Percentiles rank a stretch among this genome's conserved stretches.
These are phyloP conservation scores for Rhagophthalmus giganteus DNA, from an alignment of 2,888 invertebrate genomes.

Conservation along the genomic window DNA sequence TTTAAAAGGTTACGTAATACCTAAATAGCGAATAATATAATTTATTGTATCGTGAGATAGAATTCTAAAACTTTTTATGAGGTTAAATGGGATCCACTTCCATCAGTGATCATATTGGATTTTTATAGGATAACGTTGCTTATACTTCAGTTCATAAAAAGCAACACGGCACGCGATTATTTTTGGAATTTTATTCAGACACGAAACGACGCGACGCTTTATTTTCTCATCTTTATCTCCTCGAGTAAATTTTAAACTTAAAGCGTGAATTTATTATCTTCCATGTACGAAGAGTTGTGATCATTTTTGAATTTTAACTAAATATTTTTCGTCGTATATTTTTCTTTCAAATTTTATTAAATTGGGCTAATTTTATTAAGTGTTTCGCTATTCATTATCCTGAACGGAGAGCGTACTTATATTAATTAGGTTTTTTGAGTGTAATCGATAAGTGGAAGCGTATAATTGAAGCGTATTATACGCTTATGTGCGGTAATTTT, in stretches of 20 bases:
- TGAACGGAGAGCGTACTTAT: too few species aligned
- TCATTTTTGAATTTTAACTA: too few species aligned
- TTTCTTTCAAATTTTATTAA: too few species aligned
- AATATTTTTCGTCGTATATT: too few species aligned
- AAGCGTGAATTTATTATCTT: neutral
- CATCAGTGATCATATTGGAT: slow-evolving; percentile 8
- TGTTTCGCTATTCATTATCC: too few species aligned
- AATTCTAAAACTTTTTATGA: slow-evolving; percentile 7
- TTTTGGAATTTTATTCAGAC: slow-evolving; percentile 9
- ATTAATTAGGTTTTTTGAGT: too few species aligned
- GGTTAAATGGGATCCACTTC: slow-evolving; percentile 2
- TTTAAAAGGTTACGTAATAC: neutral
- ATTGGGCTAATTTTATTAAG: too few species aligned
- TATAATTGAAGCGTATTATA: too few species aligned
- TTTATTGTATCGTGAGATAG: slow-evolving; percentile 1
- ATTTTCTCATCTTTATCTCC: neutral
- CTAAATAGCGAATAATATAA: neutral
- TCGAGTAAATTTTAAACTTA: neutral
- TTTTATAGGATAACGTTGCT: slow-evolving; percentile 8
- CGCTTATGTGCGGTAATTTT: too few species aligned
- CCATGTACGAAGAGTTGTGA: neutral
- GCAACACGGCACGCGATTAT: slow-evolving; percentile 10
- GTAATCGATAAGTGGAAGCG: too few species aligned
- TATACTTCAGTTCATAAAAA: slow-evolving; percentile 8
- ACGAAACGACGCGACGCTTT: neutral